These are phyloP conservation scores for Nephotettix cincticeps DNA, from an alignment of 1,140 invertebrate genomes.

Conservation along the genomic window DNA sequence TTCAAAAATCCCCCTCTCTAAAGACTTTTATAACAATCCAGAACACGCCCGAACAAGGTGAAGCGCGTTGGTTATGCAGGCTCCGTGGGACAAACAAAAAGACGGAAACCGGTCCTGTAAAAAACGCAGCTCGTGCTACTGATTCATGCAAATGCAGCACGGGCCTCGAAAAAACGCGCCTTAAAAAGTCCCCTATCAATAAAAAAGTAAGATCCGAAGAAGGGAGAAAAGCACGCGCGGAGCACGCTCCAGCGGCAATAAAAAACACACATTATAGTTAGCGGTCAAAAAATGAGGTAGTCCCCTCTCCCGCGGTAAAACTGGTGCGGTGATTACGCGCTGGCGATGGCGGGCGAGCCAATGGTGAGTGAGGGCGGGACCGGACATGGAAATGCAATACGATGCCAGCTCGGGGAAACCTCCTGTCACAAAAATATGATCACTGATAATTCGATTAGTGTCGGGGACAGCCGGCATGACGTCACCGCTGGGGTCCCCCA, in stretches of 20 bases:
- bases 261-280: slow-evolving; percentile 21
- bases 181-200: slow-evolving; percentile 19
- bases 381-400: background rate
- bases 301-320: background rate
- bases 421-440: slow-evolving; percentile 23
- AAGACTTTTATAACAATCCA: too few species aligned
- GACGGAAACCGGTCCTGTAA: slow-evolving; percentile 12
- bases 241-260: background rate
- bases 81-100: background rate
- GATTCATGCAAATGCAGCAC: slow-evolving; percentile 19
- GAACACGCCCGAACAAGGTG: too few species aligned
- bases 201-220: slow-evolving; percentile 12
- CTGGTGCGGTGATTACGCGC: background rate
- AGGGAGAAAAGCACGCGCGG: slow-evolving; percentile 7
- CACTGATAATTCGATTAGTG: slow-evolving; percentile 18
- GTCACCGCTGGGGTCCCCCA: background rate
- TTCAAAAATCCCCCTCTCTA: too few species aligned
- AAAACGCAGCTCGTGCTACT: slow-evolving; percentile 17
- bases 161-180: slow-evolving; percentile 6
- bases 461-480: background rate
- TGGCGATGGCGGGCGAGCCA: background rate
- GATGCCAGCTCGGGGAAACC: background rate
- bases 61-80: too few species aligned
- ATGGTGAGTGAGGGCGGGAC: slow-evolving; percentile 3
- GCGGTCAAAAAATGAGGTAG: slow-evolving; percentile 21